Base-by-base conservation (phyloP, 1,140 invertebrate species). In the Galleria mellonella region DNA sequence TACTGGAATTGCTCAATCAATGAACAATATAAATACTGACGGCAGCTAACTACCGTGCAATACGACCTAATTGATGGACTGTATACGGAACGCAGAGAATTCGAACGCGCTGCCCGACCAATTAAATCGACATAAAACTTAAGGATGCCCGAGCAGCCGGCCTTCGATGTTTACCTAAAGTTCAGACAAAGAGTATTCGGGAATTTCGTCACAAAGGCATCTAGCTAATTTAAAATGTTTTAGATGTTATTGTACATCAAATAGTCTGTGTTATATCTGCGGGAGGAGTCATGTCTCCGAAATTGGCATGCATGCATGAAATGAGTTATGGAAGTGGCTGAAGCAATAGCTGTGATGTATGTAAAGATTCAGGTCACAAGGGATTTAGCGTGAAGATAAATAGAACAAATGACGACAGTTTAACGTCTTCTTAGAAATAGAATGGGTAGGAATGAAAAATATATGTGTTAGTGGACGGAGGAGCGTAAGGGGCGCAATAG, bases 51-150 rank as follows among this genome's bases (percentile, higher is more conserved):
- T 40, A 42, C 51, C 51, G 49, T 53, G 63, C 50, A 47, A 62
- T 60, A 56, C 56, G 60, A 61, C 55, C 61, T 67, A 76, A 73
- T 77, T 73, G 73, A 66, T 62, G 57, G 63, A 67, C 58, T 69
- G 54, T 64, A 53, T 55, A 51, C 47, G 49, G 47, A 50, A 47
- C 50, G 58, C 47, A 58, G 56, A 38, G 50, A 71, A 64, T 61
- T 62, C 49, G 51, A 56, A 55, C 51, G 46, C 49, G 42, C 49
- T 44, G 32, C 52, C 55, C 52, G 37, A 60, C 55, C 65, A 75
- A 73, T 74, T 73, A 73, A 64, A 57, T 48, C 48, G 61, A 56
- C 46, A 62, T 54, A 54, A 62, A 57, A 59, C 63, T 49, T 49
- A 42, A 50, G 47, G 47, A 51, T 49, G 48, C 41, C 38, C 17